A percentile compares a stretch with the other conserved stretches of the same genome.
phyloP scores from a whole-genome alignment of 92 coral and sea anemone species.

The Galaxea fascicularis region DNA sequence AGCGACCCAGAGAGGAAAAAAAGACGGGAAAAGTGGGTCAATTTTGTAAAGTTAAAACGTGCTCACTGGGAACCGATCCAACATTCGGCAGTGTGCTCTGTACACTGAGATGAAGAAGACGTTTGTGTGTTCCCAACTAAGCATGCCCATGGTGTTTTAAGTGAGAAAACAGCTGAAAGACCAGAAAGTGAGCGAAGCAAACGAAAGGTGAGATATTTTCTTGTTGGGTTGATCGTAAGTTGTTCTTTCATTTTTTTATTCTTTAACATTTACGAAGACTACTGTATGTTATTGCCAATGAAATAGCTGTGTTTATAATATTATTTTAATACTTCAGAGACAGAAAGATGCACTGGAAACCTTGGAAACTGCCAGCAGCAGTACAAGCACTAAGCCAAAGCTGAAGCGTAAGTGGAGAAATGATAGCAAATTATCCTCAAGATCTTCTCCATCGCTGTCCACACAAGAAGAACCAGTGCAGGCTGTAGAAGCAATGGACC shows the following conservation, averaged over 20 bases:
- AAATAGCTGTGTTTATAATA: background rate
- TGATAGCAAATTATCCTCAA: background rate
- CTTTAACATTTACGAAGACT: background rate
- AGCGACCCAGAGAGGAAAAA: background rate
- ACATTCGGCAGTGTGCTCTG: slow-evolving; percentile 36
- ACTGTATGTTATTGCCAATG: background rate
- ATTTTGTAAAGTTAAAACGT: slow-evolving; percentile 28
- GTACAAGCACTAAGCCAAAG: background rate
- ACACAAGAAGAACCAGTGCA: slow-evolving; percentile 11
- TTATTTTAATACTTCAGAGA: slow-evolving; percentile 8
- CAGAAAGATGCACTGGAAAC: slow-evolving; percentile 16
- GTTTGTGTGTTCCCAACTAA: background rate
- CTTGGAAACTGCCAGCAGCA: background rate
- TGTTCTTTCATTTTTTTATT: slow-evolving; percentile 8
- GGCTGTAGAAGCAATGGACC: slow-evolving; percentile 2
- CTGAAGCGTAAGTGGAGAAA: slow-evolving; percentile 10
- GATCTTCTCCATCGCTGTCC: slow-evolving; percentile 20
- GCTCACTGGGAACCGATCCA: slow-evolving; percentile 34
- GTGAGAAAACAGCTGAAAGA: background rate
- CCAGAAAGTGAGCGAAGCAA: slow-evolving; percentile 21
- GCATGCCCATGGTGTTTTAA: background rate
- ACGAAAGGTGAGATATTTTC: slow-evolving; percentile 26
- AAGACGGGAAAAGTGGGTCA: slow-evolving; percentile 36
- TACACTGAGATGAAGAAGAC: slow-evolving; percentile 43
- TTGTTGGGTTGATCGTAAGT: background rate